Evolutionary conservation across 2,888 invertebrate species (phyloP), one percentile per base, ranked within the genome.

Genomic region (Dryobota labecula): DNA sequence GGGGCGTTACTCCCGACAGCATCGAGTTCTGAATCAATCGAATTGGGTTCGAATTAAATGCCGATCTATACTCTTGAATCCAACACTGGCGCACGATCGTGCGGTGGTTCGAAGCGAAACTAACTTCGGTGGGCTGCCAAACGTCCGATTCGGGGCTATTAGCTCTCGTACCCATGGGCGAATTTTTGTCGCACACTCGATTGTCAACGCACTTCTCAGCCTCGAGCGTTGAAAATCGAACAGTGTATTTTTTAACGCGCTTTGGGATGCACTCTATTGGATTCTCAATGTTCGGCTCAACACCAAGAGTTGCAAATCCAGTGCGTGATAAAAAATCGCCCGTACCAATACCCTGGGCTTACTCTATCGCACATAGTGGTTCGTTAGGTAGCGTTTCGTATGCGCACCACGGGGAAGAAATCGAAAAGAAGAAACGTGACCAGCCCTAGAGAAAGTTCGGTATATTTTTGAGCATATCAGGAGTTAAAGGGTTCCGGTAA

Each of bases 391-490:
- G 24, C n/a, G 68, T 43, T 73, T 64, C 38, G 69, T 73, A 79
- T 79, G 64, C 80, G 36, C 18, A 20, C n/a, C 66, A 67, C 73
- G 53, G 60, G 43, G 24, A 57, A n/a, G 51, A 27, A 47, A 49
- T 56, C 45, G 51, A 57, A 68, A 66, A 57, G 56, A 45, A 30
- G 43, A 51, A 20, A 78, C 61, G 74, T 73, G 74, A 66, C 54
- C 41, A 49, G 43, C 61, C 56, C 70, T 64, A 13, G 56, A 27
- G 49, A 24, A 47, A 30, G 38, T 67, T 41, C 11, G 24, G 58
- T 56, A 71, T 66, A 56, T 53, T 13, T 71, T 54, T 24, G 11
- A 33, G 30, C 7, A 45, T 65, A 61, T 66, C 27, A 27, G 38
- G 30, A 13, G 18, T 36, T 41, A 24, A 38, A 18, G 41, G 18